Percentiles rank a stretch among this genome's conserved stretches.
Conservation (phyloP, 1,140 invertebrate species). For the Zaprionus kolodkinae region DNA sequence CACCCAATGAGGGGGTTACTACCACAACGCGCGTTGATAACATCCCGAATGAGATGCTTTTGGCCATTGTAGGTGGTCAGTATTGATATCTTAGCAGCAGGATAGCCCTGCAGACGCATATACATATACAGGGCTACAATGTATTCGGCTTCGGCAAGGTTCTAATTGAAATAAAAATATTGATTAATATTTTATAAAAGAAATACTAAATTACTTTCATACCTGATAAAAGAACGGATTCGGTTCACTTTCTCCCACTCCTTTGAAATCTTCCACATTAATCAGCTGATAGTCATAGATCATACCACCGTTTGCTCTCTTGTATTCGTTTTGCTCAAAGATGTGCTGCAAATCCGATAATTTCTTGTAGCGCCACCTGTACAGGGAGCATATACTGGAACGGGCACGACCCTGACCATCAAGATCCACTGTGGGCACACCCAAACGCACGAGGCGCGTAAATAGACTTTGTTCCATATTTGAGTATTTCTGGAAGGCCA, state of each 20-base stretch:
- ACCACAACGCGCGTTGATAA: slow-evolving; percentile 96
- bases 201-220: slow-evolving; percentile 9
- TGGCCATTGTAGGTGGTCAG: slow-evolving; percentile 99
- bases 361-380: slow-evolving; percentile 99
- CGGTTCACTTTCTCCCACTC: slow-evolving; percentile 98
- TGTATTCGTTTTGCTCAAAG: slow-evolving; percentile 92
- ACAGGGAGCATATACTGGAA: slow-evolving; percentile 94
- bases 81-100: slow-evolving; percentile 98
- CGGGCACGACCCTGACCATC: slow-evolving; percentile 98
- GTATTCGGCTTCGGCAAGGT: slow-evolving; percentile 99
- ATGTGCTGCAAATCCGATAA: slow-evolving; percentile 97
- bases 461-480: slow-evolving; percentile 99
- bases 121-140: slow-evolving; percentile 99
- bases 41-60: slow-evolving; percentile 98
- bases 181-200: background rate
- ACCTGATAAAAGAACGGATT: slow-evolving; percentile 99
- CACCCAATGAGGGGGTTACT: slow-evolving; percentile 98
- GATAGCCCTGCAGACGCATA: slow-evolving; percentile 98
- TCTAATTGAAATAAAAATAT: slow-evolving; percentile 86
- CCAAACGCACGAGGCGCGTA: slow-evolving; percentile 96
- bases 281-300: slow-evolving; percentile 97
- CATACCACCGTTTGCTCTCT: slow-evolving; percentile 96
- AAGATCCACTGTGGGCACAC: slow-evolving; percentile 98
- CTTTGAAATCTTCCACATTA: slow-evolving; percentile 98
- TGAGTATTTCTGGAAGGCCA: slow-evolving; percentile 99